Evolutionary conservation across 2,888 invertebrate genomes (phyloP).

Genomic region (Harpalus rubripes): DNA sequence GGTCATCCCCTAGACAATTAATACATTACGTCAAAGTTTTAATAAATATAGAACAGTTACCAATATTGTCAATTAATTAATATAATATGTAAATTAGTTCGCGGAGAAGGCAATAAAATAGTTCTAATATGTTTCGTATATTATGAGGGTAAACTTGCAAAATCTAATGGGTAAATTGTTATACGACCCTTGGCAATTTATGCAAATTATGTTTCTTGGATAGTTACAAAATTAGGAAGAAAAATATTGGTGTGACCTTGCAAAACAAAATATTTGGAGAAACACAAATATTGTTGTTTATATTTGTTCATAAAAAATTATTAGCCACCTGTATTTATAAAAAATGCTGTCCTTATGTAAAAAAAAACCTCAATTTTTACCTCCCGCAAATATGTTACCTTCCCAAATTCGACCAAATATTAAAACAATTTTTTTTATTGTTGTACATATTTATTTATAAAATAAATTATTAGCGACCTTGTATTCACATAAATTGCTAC

Average conservation of each 20-base stretch:
- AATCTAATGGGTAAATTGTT: slow-evolving; percentile 1
- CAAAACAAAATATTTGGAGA: no score
- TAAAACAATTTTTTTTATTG: no score
- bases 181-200: background rate
- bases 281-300: no score
- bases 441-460: no score
- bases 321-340: no score
- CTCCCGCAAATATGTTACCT: no score
- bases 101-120: background rate
- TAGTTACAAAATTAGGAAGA: background rate
- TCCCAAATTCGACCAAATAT: no score
- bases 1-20: background rate
- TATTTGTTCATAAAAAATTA: no score
- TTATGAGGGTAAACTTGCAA: background rate
- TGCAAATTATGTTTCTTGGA: slow-evolving; percentile 13
- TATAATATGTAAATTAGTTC: background rate
- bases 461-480: no score
- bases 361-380: no score
- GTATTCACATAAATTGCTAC: no score
- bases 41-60: background rate
- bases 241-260: background rate
- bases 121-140: background rate
- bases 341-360: no score
- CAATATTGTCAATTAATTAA: background rate
- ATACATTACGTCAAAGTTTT: background rate